Evolutionary conservation across 2,797 vertebrate genomes (phyloP).

Genomic region (Podargus strigoides): DNA sequence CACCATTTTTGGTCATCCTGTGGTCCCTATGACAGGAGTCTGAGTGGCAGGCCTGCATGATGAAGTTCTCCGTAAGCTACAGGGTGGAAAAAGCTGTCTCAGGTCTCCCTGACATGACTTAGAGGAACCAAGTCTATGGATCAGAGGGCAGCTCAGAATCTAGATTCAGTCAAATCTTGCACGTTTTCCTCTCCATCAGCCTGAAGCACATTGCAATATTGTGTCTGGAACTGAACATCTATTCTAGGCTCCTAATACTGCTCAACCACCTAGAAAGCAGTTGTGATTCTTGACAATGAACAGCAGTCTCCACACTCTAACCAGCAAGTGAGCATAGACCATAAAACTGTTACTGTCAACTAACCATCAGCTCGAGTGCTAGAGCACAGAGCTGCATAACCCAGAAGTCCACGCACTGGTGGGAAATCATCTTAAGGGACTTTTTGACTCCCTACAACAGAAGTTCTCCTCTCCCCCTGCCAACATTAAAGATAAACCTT

Average conservation of each 20-base stretch:
- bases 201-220: not conserved
- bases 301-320: not conserved
- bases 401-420: not conserved
- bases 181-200: not conserved
- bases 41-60: not conserved
- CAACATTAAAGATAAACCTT: not conserved
- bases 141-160: not conserved
- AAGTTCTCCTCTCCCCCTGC: not conserved
- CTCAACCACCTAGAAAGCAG: not conserved
- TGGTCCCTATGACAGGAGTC: not conserved
- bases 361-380: not conserved
- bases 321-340: not conserved
- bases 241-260: not conserved
- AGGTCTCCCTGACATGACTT: not conserved
- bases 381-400: not conserved
- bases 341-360: not conserved
- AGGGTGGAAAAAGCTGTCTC: not conserved
- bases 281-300: not conserved
- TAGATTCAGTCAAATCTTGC: not conserved
- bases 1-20: not conserved
- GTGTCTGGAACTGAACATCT: not conserved
- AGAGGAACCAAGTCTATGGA: not conserved
- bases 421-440: not conserved
- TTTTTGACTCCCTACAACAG: not conserved
- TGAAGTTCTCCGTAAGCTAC: not conserved